Evolutionary conservation across 2,797 vertebrate species (phyloP), one percentile per base, ranked within the genome.

Genomic region (Anguilla pacifica): DNA sequence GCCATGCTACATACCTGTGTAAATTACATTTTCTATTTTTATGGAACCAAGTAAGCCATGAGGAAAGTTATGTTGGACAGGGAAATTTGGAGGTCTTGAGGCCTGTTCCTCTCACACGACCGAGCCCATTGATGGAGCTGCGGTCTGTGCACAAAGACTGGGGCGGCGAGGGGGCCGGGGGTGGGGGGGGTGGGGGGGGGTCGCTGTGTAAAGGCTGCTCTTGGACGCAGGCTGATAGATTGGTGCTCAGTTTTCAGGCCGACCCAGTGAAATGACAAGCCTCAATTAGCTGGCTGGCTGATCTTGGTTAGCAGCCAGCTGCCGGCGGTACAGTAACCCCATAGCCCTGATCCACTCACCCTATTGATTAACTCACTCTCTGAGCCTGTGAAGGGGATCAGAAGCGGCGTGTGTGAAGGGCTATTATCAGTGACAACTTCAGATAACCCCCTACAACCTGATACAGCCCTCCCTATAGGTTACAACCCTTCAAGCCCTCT

Each of bases 391-490:
- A 93, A 93, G 93, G 91, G 88, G 93, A 95, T 95, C 94, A 95
- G 95, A 95, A 92, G 90, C 94, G 93, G 92, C 93, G 94, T 92
- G 93, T 93, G 94, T 95, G 92, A 96, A 94, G 95, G 95, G 94
- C 95, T 93, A 96, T 96, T 96, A 96, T 95, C 95, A 94, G 93
- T 88, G 64, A 93, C 92, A 94, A 95, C 94, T 95, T 94, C 94
- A 95, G 95, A 95, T 95, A 95, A 96, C 95, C 94, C 93, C 92
- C 93, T 90, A 92, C 93, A 94, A 95, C 95, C 94, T 92, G 92
- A 96, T 95, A 92, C 93, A 91, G 94, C 87, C 93, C 91, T 91
- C 89, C 91, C 86, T 89, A 88, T 89, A 93, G 95, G 95, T 95
- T 94, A 43, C 88, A 94, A 95, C 95, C 96, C 87, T 88, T 43